These are phyloP conservation scores for Danaus chrysippus DNA, from an alignment of 2,888 invertebrate species.

Conservation along the genomic window DNA sequence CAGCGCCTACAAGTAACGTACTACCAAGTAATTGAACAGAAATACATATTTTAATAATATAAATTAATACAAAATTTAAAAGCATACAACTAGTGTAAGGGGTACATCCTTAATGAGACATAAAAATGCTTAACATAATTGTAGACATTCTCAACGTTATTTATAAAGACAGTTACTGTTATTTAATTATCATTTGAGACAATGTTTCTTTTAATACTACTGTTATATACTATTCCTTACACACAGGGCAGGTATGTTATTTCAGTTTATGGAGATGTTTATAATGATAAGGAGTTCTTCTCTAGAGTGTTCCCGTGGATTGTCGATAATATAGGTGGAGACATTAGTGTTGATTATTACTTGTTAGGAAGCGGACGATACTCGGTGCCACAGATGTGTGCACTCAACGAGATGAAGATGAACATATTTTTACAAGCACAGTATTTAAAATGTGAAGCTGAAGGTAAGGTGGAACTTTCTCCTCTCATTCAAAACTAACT, in stretches of 20 bases:
- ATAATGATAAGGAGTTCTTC: constrained; percentile 44
- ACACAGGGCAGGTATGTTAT: constrained; percentile 33
- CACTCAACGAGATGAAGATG: constrained; percentile 37
- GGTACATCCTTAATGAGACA: too few species aligned
- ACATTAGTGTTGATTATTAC: constrained; percentile 43
- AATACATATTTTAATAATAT: too few species aligned
- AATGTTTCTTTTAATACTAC: too few species aligned
- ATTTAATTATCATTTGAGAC: too few species aligned
- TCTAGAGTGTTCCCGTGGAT: constrained; percentile 49
- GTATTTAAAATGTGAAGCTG: constrained; percentile 53
- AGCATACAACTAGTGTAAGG: too few species aligned
- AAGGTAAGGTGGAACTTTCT: constrained; percentile 36
- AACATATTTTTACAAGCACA: constrained; percentile 52
- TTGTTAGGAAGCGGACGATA: constrained; percentile 50
- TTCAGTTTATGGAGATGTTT: constrained; percentile 44
- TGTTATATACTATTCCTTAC: constrained; percentile 1
- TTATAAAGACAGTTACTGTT: too few species aligned
- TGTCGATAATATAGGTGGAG: constrained; percentile 52
- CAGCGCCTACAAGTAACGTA: too few species aligned
- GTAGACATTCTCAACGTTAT: too few species aligned
- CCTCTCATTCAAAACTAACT: neutral
- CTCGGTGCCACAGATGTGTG: constrained; percentile 54
- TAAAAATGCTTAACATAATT: too few species aligned
- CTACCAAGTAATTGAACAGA: too few species aligned
- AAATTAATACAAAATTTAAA: too few species aligned